A percentile compares a stretch with the other conserved stretches of the same genome.
phyloP scores from a whole-genome alignment of 2,113 vertebrate species.

The Calcarius ornatus region DNA sequence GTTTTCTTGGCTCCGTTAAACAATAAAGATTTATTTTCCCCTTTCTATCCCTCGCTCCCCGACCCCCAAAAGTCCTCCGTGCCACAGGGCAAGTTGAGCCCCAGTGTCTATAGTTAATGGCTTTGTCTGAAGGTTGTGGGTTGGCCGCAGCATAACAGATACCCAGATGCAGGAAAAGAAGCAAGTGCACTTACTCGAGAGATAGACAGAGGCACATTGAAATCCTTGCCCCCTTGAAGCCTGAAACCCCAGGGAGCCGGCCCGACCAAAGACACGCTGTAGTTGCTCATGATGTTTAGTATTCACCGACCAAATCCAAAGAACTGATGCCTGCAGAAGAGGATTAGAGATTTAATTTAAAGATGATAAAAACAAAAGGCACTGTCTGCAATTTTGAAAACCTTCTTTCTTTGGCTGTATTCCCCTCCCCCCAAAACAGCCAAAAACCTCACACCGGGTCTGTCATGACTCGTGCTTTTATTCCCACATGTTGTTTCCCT shows the following conservation, averaged over 20 bases:
- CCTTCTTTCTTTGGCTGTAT: neutral
- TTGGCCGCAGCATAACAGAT: neutral
- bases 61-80: neutral
- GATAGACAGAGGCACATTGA: conserved; percentile 94
- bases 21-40: neutral
- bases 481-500: neutral
- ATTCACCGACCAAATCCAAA: conserved; percentile 47
- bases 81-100: neutral
- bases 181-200: conserved; percentile 84
- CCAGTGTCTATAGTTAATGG: neutral
- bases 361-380: neutral
- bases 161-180: neutral
- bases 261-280: conserved; percentile 85
- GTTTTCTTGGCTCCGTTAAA: neutral
- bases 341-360: conserved; percentile 40
- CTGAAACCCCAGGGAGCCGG: conserved; percentile 97
- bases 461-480: neutral
- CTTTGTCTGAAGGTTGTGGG: neutral
- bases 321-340: conserved; percentile 61
- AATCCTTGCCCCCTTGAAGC: conserved; percentile 97
- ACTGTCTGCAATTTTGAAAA: neutral
- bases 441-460: neutral
- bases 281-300: conserved; percentile 86
- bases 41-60: neutral
- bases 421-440: neutral